These are phyloP conservation scores for Ctenopoma multispine DNA, from an alignment of 2,797 vertebrate species.

Conservation along the genomic window DNA sequence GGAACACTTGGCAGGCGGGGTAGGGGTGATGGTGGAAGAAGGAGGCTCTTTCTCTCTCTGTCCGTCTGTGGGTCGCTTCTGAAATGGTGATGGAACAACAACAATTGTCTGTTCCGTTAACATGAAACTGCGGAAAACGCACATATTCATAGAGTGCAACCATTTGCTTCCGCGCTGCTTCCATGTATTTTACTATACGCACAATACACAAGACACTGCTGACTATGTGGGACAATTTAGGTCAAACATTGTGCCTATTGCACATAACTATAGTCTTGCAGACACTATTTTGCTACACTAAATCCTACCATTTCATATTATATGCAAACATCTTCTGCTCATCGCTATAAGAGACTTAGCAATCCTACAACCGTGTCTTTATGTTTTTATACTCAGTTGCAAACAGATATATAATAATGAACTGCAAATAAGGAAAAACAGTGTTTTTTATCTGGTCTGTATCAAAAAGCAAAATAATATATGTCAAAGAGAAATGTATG, in stretches of 20 bases:
- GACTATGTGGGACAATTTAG: conserved; percentile 6
- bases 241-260: neutral
- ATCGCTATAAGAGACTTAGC: too few relatives aligned
- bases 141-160: conserved; percentile 3
- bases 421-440: neutral
- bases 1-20: conserved; percentile 68
- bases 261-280: neutral
- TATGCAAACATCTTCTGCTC: neutral
- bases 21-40: conserved; percentile 52
- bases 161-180: conserved; percentile 5
- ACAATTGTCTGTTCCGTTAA: conserved; percentile 9
- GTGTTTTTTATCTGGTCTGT: neutral
- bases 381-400: neutral
- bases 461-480: neutral
- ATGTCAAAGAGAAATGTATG: neutral
- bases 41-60: conserved; percentile 43
- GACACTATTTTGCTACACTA: neutral
- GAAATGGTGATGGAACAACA: conserved; percentile 36
- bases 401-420: neutral
- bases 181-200: neutral
- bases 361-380: neutral
- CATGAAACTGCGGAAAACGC: conserved; percentile 16
- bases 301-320: neutral
- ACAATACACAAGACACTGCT: neutral
- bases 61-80: conserved; percentile 50